Percentiles rank a stretch among this genome's conserved stretches.
Evolutionary conservation across 1,140 invertebrate species (phyloP).

Genomic region (Elysia chlorotica): DNA sequence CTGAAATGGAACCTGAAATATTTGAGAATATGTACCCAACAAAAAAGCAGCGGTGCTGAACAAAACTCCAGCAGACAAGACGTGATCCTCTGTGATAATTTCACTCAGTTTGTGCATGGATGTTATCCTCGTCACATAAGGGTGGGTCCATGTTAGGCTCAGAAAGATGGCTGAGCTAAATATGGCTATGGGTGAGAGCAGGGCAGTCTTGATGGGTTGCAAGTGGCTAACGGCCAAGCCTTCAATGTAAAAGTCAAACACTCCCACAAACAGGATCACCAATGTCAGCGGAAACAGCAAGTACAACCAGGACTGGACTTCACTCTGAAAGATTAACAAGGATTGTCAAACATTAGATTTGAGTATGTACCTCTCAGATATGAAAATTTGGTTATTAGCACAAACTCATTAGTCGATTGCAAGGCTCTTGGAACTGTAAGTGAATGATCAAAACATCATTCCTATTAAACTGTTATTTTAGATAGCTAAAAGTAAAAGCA

Average conservation of each 20-base stretch:
- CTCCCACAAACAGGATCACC: constrained; percentile 60
- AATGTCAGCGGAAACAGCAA: constrained; percentile 59
- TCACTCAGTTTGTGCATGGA: constrained; percentile 50
- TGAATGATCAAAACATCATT: no score
- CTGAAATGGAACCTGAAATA: no score
- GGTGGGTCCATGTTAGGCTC: constrained; percentile 57
- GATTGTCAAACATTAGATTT: no score
- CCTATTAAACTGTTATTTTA: no score
- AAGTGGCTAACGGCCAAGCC: constrained; percentile 55
- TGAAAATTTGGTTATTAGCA: no score
- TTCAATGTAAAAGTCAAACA: constrained; percentile 66
- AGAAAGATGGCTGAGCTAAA: constrained; percentile 53
- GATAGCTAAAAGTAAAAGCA: no score
- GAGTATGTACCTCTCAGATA: no score
- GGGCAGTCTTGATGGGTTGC: constrained; percentile 44
- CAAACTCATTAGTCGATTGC: no score
- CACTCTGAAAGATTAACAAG: constrained; percentile 43
- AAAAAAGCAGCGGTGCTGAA: constrained; percentile 62
- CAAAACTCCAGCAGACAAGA: constrained; percentile 63
- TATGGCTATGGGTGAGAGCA: constrained; percentile 51
- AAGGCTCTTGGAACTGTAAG: no score
- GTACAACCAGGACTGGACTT: constrained; percentile 54
- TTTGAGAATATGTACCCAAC: constrained; percentile 60
- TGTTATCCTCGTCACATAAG: constrained; percentile 51
- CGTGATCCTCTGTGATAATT: constrained; percentile 61